phyloP scores from a whole-genome alignment of 2,888 invertebrate genomes.

The Theretra japonica region DNA sequence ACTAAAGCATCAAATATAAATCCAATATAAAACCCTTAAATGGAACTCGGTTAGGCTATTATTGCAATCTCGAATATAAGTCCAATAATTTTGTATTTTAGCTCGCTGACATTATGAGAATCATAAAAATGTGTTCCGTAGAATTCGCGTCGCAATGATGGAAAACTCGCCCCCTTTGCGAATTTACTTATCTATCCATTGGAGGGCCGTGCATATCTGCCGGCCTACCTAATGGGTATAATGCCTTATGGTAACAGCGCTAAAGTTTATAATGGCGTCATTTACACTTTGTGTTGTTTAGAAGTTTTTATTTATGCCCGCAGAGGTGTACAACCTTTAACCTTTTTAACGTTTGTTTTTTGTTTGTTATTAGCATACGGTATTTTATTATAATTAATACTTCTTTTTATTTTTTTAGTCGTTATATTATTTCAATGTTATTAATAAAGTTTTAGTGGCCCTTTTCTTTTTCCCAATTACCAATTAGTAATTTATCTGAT shows the following conservation, averaged over 20 bases:
- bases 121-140: constrained; percentile 43
- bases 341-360: not conserved
- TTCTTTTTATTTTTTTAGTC: not conserved
- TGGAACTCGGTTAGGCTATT: constrained; percentile 52
- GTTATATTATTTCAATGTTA: not conserved
- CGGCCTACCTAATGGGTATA: constrained; percentile 34
- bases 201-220: not conserved
- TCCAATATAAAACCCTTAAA: constrained; percentile 64
- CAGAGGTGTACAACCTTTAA: constrained; percentile 29
- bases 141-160: constrained; percentile 40
- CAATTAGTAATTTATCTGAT: too few species aligned
- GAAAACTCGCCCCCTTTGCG: constrained; percentile 36
- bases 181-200: constrained; percentile 27
- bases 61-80: constrained; percentile 51
- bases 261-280: constrained; percentile 35
- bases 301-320: constrained; percentile 41
- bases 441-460: not conserved
- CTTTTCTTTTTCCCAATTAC: too few species aligned
- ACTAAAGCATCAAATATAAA: constrained; percentile 67
- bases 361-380: not conserved
- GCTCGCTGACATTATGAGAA: constrained; percentile 44
- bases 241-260: constrained; percentile 41
- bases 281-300: constrained; percentile 40
- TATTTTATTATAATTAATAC: not conserved
- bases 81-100: constrained; percentile 48